Percentiles rank a stretch among this genome's conserved stretches.
Evolutionary conservation across 92 coral and sea anemone genomes (phyloP).

Genomic region (Heliopora coerulea): DNA sequence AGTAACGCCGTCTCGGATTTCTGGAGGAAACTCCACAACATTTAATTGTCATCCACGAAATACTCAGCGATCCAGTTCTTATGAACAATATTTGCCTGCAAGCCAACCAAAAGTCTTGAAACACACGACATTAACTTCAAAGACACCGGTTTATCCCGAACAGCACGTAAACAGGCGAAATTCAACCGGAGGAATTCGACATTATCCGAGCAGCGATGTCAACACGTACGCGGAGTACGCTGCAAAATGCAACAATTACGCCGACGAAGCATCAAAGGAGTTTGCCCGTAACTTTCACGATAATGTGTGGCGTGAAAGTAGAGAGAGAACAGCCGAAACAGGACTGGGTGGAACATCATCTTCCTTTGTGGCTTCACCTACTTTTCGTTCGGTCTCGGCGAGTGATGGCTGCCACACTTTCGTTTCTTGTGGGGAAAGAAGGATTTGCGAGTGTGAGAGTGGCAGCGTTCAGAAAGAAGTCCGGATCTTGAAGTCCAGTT

Average conservation of each 20-base stretch:
- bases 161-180: slow-evolving; percentile 25
- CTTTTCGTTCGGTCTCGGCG: not conserved
- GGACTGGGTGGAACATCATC: not conserved
- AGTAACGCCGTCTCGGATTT: too few species aligned
- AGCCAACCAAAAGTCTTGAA: not conserved
- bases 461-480: too few species aligned
- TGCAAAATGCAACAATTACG: not conserved
- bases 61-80: not conserved
- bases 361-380: not conserved
- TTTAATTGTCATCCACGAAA: not conserved
- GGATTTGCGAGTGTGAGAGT: too few species aligned
- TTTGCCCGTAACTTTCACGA: slow-evolving; percentile 7
- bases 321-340: not conserved
- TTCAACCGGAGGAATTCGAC: slow-evolving; percentile 23
- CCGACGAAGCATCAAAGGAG: not conserved
- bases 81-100: not conserved
- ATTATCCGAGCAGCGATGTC: not conserved
- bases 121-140: not conserved
- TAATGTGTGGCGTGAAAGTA: slow-evolving; percentile 14
- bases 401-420: not conserved
- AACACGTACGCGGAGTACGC: not conserved
- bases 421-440: not conserved
- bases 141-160: not conserved
- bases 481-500: too few species aligned
- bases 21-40: not conserved